phyloP scores from a whole-genome alignment of 2,888 invertebrate genomes.

The Balanococcus diminutus region DNA sequence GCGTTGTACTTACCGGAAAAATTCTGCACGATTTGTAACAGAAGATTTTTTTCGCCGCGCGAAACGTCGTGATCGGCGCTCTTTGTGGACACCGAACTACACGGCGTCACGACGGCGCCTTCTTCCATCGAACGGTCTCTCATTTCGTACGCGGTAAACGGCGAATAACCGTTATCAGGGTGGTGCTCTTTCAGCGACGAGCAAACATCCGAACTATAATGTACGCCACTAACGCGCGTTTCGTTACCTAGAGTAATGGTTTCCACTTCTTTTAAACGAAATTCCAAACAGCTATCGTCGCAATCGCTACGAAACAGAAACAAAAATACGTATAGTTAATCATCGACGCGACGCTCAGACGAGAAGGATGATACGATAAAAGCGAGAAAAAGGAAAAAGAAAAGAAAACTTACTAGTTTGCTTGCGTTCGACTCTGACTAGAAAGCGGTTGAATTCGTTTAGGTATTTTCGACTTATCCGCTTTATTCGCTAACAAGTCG shows the following conservation, averaged over 20 bases:
- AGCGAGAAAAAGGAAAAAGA: background rate
- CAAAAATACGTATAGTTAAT: background rate
- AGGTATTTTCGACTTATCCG: conserved; percentile 44
- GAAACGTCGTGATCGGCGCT: background rate
- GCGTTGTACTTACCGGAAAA: conserved; percentile 21
- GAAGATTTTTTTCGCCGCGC: background rate
- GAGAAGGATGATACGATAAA: background rate
- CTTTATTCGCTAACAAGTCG: background rate
- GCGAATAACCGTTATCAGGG: background rate
- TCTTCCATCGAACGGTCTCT: background rate
- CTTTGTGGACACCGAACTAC: no score
- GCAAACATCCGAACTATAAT: background rate
- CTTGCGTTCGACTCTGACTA: background rate
- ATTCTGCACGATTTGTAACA: conserved; percentile 29
- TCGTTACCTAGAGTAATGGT: background rate
- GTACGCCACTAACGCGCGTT: no score
- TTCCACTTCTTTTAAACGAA: conserved; percentile 18
- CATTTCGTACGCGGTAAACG: background rate
- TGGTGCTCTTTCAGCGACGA: background rate
- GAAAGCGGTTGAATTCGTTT: background rate
- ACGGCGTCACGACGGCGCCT: background rate
- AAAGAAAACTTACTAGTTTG: background rate
- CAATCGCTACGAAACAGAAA: background rate
- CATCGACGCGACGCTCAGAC: background rate
- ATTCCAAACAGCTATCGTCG: background rate